Evolutionary conservation across 2,113 vertebrate genomes (phyloP), one percentile per base, ranked within the genome.

Genomic region (Phocoena phocoena): DNA sequence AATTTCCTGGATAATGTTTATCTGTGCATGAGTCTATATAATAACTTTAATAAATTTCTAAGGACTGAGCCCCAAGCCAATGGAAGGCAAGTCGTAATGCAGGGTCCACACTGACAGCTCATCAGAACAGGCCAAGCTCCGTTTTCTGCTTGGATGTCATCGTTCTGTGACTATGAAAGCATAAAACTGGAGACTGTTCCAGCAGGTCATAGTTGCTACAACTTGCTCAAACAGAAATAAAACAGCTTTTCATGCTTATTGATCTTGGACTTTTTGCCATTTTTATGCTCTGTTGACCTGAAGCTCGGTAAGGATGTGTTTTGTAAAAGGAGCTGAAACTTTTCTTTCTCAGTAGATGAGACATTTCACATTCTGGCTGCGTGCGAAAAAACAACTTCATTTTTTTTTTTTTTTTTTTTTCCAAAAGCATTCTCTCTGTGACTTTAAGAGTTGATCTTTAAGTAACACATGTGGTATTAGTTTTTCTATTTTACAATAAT

Each of bases 401-500:
- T 44, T 47, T 67, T 76, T 94, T 94, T 67, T 63, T 73, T 89
- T 53, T 53, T 53, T 53, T 53, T 91, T 79, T 47, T 65, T 90
- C 65, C 86, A 96, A 96, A 97, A 97, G 74, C 90, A 98, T 90
- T 97, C 97, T 96, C 97, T 98, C 96, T 93, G 38, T 94, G 98
- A 98, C 98, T 98, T 98, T 97, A 97, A 98, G 97, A 98, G 97
- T 98, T 98, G 98, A 98, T 99, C 98, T 98, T 98, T 98, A 99
- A 99, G 98, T 98, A 99, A 98, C 98, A 98, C 98, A 97, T 98
- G 98, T 98, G 98, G 98, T 99, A 98, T 98, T 99, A 99, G 98
- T 99, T 99, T 99, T 99, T 98, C 98, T 98, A 92, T 98, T 99
- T 99, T 99, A 98, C 99, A 99, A 99, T 99, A 99, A 99, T 99